Percentiles rank a stretch among this genome's conserved stretches.
These are phyloP conservation scores for Conomelus anceps DNA, from an alignment of 2,888 invertebrate species.

Conservation along the genomic window DNA sequence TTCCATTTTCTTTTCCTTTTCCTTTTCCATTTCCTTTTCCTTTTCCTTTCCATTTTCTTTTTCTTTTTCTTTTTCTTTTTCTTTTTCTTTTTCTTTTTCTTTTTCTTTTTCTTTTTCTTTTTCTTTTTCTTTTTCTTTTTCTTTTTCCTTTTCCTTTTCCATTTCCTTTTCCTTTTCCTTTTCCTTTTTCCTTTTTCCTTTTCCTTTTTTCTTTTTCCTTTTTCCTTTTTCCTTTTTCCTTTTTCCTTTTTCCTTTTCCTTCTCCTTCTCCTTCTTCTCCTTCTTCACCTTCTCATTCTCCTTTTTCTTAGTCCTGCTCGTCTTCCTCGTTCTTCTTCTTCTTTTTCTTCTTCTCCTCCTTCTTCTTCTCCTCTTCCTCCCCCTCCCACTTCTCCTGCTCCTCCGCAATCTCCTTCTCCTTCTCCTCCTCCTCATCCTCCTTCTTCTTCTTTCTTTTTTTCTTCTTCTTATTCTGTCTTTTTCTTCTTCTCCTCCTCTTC, in stretches of 20 bases:
- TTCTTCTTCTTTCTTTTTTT: too few species aligned
- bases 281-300: neutral
- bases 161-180: too few species aligned
- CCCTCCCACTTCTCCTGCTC: neutral
- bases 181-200: neutral
- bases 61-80: too few species aligned
- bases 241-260: neutral
- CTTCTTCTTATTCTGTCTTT: too few species aligned
- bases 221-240: neutral
- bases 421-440: too few species aligned
- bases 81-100: too few species aligned
- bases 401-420: neutral
- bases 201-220: neutral
- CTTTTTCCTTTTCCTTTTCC: neutral
- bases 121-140: neutral
- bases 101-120: too few species aligned
- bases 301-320: neutral
- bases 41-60: too few species aligned
- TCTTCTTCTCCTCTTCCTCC: neutral
- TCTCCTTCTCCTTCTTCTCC: neutral
- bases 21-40: too few species aligned
- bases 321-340: neutral
- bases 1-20: too few species aligned
- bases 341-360: neutral
- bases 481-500: neutral